Evolutionary conservation across 2,797 vertebrate species (phyloP), one percentile per base, ranked within the genome.

Genomic region (Cyprinodon diabolis): DNA sequence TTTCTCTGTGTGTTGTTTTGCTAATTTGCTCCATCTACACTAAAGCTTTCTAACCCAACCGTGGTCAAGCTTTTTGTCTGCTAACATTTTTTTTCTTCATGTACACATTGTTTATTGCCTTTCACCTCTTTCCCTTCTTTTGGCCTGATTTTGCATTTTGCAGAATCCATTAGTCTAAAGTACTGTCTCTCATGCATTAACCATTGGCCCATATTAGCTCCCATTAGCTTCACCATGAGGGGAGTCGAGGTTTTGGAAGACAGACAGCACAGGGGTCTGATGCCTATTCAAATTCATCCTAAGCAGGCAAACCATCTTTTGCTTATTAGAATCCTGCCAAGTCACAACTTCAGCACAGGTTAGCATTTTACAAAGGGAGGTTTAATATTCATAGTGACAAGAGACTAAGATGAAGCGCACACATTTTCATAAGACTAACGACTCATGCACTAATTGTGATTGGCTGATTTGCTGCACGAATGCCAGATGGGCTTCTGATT

Each of bases 141-240:
- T 76, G 68, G 62, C 75, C 77, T 62, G 56, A 75, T 75, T 79
- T 84, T 83, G 81, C 82, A 85, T 79, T 91, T 81, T 79, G 80
- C 82, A 71, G 81, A 76, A 77, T 73, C 82, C 76, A 88, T 88
- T 91, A 90, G 84, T 89, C 83, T 77, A 77, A 87, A 91, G 81
- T 69, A 77, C 69, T 49, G 47, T 82, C 67, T 80, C 79, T 91
- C 84, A 91, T 91, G 84, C 86, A 90, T 91, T 91, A 91, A 88
- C 80, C 85, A 89, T 90, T 63, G 80, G 80, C 68, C 72, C 74
- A 82, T 83, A 86, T 72, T 85, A 84, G 80, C 62, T 87, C 78
- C 87, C 79, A 86, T 87, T 90, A 90, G 69, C 79, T 76, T 66
- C 80, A 72, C 76, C 68, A 49, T 81, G 1, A 68, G 82, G 71